A percentile compares a stretch with the other conserved stretches of the same genome.
Conservation (phyloP, 1,140 invertebrate species). For the Tetraneura akinire region DNA sequence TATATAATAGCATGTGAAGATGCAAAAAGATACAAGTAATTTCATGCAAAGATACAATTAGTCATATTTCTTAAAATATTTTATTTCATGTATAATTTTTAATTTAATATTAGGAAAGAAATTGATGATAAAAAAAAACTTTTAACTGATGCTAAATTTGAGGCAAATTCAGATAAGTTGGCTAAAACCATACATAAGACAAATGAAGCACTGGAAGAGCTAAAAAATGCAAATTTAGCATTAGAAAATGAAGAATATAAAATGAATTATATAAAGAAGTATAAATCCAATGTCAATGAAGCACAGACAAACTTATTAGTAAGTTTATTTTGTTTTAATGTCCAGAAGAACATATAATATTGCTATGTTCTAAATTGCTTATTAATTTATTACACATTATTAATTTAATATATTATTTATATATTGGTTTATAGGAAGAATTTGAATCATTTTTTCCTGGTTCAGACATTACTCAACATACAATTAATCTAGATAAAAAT, state of each 20-base stretch:
- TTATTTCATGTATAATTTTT: not conserved
- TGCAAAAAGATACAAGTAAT: constrained; percentile 27
- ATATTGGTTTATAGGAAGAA: constrained; percentile 1
- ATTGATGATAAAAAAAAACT: constrained; percentile 29
- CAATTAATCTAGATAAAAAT: constrained; percentile 11
- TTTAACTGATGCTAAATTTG: constrained; percentile 6
- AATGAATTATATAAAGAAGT: constrained; percentile 1
- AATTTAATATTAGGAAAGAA: constrained; percentile 31
- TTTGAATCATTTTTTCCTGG: constrained; percentile 38
- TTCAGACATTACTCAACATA: constrained; percentile 38
- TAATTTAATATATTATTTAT: too few relatives aligned
- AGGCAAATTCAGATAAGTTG: constrained; percentile 9
- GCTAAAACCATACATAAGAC: constrained; percentile 2
- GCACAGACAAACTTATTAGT: constrained; percentile 14
- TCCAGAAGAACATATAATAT: not conserved
- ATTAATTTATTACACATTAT: too few relatives aligned
- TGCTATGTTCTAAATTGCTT: not conserved
- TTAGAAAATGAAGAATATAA: constrained; percentile 32
- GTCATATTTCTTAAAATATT: not conserved
- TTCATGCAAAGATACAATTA: too few relatives aligned
- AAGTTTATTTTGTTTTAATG: not conserved
- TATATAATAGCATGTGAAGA: constrained; percentile 20
- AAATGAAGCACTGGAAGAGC: not conserved
- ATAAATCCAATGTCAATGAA: constrained; percentile 6
- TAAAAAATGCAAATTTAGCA: not conserved